Evolutionary conservation across 2,888 invertebrate genomes (phyloP), one percentile per base, ranked within the genome.

Genomic region (Caenorhabditis doughertyi): DNA sequence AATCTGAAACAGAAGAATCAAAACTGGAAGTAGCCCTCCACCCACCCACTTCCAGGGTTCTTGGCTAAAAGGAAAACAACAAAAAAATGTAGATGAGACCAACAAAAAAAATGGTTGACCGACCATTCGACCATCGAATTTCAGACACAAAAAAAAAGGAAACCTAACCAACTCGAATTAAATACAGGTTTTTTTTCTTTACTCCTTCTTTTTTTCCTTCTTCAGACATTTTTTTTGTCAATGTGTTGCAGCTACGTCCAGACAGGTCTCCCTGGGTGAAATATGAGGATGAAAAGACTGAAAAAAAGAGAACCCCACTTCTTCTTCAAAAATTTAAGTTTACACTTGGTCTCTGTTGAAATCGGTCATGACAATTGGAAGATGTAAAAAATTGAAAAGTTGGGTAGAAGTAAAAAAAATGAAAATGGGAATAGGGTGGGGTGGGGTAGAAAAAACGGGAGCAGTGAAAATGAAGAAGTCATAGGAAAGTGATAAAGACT

Each of bases 101-200:
- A 49, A 65, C 49, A 18, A 49, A 51, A 44, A 62, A 35, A 68
- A 49, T 32, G 68, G 55, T 64, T 65, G 51, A 51, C 51, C 49
- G 64, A 65, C 47, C 62, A 62, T 62, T 47, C 64, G 62, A 70
- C 60, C 70, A 62, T 64, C 39, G 65, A 60, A 70, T 74, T 81
- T 81, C 74, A 81, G 81, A 81, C 65, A 71, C 70, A 68, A 53
- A 56, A 18, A n/a, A 62, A 76, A 68, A 56, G 68, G 62, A 68
- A 68, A 68, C 60, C 58, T 44, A 79, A 62, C 77, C 76, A 81
- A 81, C 76, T 76, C 81, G 76, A 81, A 81, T 81, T 65, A 81
- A 81, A 81, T 71, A 81, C 81, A 81, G 81, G 81, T 81, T 81
- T 76, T 53, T 32, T 80, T 81, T 74, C 49, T 64, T 67, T 68